Conservation (phyloP, 2,113 vertebrate species). For the Aix galericulata region DNA sequence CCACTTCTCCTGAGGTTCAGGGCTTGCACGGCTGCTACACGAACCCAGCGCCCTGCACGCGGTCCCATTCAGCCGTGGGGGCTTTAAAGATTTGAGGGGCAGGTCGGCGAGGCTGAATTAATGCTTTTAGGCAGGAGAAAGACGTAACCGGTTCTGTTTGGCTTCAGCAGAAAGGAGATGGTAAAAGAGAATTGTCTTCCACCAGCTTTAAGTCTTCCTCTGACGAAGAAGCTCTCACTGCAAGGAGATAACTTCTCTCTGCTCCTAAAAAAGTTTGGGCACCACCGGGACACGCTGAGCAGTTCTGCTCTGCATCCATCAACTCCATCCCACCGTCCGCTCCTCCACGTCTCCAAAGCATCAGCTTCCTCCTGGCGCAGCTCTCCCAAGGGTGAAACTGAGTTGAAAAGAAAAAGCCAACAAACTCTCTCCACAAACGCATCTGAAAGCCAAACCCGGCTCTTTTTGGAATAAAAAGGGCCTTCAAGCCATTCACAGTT, state of each 20-base stretch:
- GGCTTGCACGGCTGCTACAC: not conserved
- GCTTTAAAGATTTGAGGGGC: not conserved
- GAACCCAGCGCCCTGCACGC: not conserved
- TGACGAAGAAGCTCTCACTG: not conserved
- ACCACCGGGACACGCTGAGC: not conserved
- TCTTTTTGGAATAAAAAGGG: not conserved
- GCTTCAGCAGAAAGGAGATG: not conserved
- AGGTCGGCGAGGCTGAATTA: not conserved
- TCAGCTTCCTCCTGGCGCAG: not conserved
- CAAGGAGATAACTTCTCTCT: not conserved
- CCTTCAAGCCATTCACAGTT: not conserved
- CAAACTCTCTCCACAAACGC: not conserved
- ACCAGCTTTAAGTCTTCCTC: not conserved
- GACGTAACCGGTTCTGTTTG: not conserved
- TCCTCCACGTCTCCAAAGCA: not conserved
- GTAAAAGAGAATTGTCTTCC: not conserved
- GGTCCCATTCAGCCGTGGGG: not conserved
- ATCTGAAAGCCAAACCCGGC: not conserved
- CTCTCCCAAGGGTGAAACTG: not conserved
- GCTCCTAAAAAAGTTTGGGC: not conserved
- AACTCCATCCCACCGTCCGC: rapidly evolving
- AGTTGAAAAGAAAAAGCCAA: not conserved
- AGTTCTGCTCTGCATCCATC: not conserved
- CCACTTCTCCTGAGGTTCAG: not conserved
- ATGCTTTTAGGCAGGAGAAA: not conserved